Conservation (phyloP, 2,797 vertebrate genomes). For the Cetoscarus ocellatus region DNA sequence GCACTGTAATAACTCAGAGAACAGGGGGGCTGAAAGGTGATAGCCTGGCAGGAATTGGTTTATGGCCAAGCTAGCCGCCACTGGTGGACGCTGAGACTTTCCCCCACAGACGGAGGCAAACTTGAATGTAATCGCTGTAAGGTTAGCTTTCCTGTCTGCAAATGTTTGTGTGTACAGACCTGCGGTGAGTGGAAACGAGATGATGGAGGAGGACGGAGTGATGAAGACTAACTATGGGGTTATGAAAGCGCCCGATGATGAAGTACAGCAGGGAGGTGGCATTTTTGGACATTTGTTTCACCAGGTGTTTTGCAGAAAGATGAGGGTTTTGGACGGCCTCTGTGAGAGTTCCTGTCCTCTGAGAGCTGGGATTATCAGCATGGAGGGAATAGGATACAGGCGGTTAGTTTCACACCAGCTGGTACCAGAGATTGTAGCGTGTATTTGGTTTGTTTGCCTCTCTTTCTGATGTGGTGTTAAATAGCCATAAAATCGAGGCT, state of each 20-base stretch:
- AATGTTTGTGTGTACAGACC: conserved; percentile 59
- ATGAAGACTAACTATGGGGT: conserved; percentile 56
- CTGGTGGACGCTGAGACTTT: conserved; percentile 75
- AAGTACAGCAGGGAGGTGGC: conserved; percentile 55
- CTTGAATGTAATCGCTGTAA: conserved; percentile 71
- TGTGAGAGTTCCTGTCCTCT: conserved; percentile 61
- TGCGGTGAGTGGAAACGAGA: conserved; percentile 58
- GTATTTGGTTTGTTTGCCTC: conserved; percentile 40
- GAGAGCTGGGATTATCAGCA: conserved; percentile 48
- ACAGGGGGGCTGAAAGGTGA: conserved; percentile 79
- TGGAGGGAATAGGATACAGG: conserved; percentile 54
- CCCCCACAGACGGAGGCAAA: conserved; percentile 80
- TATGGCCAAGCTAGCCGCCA: conserved; percentile 73
- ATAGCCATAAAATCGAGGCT: conserved; percentile 61
- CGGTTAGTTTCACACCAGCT: conserved; percentile 69
- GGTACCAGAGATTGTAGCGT: conserved; percentile 34
- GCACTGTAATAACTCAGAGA: conserved; percentile 80
- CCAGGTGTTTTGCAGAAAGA: conserved; percentile 62
- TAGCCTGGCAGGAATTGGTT: conserved; percentile 81
- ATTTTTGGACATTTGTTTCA: conserved; percentile 23
- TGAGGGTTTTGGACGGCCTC: conserved; percentile 28
- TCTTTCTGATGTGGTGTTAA: conserved; percentile 75
- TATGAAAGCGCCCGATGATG: conserved; percentile 67
- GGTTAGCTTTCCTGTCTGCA: conserved; percentile 84
- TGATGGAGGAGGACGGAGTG: conserved; percentile 65